phyloP scores from a whole-genome alignment of 2,797 vertebrate genomes.

The Rhabdophis nuchalis region DNA sequence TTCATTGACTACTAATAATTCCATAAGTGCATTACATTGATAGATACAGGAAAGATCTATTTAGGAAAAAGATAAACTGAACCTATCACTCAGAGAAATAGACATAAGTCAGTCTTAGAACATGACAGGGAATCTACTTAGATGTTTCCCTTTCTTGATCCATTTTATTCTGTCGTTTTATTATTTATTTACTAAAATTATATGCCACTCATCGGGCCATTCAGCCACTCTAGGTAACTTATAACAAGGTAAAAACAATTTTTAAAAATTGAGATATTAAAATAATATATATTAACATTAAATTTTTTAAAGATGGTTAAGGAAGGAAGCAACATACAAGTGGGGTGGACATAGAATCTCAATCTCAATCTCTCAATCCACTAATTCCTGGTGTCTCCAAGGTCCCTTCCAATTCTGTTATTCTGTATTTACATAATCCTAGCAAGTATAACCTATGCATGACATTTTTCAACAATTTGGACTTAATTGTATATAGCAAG shows the following conservation, averaged over 20 bases:
- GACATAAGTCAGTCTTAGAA: not conserved
- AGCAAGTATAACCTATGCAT: not conserved
- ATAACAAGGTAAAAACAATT: not conserved
- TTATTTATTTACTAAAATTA: not conserved
- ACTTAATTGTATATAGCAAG: not conserved
- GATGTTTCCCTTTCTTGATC: not conserved
- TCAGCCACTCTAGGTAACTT: not conserved
- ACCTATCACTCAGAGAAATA: not conserved
- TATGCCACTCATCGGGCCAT: not conserved
- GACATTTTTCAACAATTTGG: not conserved
- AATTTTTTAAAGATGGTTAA: not conserved
- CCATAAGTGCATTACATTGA: not conserved
- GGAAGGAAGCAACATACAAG: not conserved
- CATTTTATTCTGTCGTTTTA: not conserved
- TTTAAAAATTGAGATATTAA: not conserved
- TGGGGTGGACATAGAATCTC: not conserved
- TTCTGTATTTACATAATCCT: not conserved
- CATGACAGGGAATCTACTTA: not conserved
- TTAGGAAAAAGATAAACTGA: not conserved
- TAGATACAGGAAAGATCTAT: not conserved
- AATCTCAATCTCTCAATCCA: not conserved
- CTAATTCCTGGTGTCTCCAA: not conserved
- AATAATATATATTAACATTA: not conserved
- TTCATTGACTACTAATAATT: not conserved
- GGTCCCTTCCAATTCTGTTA: too few relatives aligned